Evolutionary conservation across 23 tunicate genomes (phyloP).

Genomic region (Ascidia mentula): DNA sequence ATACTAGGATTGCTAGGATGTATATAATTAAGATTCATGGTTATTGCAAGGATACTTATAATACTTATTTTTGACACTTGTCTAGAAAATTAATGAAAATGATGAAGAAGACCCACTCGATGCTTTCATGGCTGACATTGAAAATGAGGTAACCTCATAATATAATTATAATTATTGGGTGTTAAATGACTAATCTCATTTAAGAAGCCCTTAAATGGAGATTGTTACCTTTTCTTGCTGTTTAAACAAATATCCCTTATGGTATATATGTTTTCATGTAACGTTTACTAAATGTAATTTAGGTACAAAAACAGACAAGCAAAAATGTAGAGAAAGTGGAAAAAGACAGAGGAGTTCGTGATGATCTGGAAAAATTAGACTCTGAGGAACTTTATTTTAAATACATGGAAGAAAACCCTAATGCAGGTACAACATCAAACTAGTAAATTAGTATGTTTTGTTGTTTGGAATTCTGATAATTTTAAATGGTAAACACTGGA

Average conservation of each 20-base stretch:
- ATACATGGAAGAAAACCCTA: slow-evolving; percentile 86
- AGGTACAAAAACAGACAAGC: slow-evolving; percentile 16
- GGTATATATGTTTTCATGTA: too few relatives aligned
- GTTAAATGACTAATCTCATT: too few relatives aligned
- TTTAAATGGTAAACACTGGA: not conserved
- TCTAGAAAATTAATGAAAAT: not conserved
- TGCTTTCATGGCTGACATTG: slow-evolving; percentile 95
- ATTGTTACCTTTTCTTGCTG: too few relatives aligned
- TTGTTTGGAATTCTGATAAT: too few relatives aligned
- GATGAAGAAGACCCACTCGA: slow-evolving; percentile 93
- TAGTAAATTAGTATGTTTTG: too few relatives aligned
- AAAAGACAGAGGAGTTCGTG: slow-evolving; percentile 53
- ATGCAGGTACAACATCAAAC: slow-evolving; percentile 55
- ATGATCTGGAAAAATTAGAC: slow-evolving; percentile 80
- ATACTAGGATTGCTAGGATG: not conserved
- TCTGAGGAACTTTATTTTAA: slow-evolving; percentile 86
- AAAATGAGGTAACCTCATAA: slow-evolving; percentile 64
- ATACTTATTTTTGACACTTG: too few relatives aligned
- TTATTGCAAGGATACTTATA: too few relatives aligned
- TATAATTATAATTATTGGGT: too few relatives aligned
- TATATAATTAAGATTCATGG: too few relatives aligned
- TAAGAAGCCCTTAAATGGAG: too few relatives aligned
- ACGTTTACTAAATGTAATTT: too few relatives aligned
- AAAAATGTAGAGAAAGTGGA: slow-evolving; percentile 10
- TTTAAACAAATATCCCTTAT: too few relatives aligned